Conservation (phyloP, 1,140 invertebrate genomes). For the Atopsyche davidsoni region DNA sequence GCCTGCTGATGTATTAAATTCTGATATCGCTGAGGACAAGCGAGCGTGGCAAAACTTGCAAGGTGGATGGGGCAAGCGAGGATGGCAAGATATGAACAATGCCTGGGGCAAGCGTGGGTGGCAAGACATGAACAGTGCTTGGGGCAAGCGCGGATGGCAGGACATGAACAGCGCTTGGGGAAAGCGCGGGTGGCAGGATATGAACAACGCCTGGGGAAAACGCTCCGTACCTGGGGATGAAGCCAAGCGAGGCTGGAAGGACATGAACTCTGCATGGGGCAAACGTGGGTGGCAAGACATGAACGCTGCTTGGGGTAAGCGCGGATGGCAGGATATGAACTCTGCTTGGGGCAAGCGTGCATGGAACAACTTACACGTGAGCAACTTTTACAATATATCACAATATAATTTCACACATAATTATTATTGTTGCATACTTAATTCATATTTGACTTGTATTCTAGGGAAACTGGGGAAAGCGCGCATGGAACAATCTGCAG, state of each 20-base stretch:
- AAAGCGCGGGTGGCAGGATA: slow-evolving; percentile 25
- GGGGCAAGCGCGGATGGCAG: slow-evolving; percentile 48
- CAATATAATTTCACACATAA: neutral
- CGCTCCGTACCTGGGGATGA: no score
- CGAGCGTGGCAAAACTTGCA: slow-evolving; percentile 27
- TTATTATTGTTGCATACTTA: neutral
- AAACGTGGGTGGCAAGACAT: slow-evolving; percentile 58
- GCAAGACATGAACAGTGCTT: slow-evolving; percentile 54
- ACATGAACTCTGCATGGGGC: slow-evolving; percentile 56
- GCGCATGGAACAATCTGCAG: slow-evolving; percentile 49
- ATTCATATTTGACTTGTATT: slow-evolving; percentile 2
- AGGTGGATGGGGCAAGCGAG: slow-evolving; percentile 36
- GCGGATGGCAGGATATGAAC: slow-evolving; percentile 55
- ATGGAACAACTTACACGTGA: slow-evolving; percentile 41
- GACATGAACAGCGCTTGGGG: slow-evolving; percentile 20
- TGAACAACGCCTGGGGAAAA: slow-evolving; percentile 26
- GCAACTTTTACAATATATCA: no score
- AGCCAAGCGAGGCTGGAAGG: slow-evolving; percentile 55
- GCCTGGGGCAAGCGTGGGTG: slow-evolving; percentile 60
- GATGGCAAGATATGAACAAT: slow-evolving; percentile 56
- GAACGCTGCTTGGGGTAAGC: slow-evolving; percentile 57
- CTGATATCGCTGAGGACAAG: slow-evolving; percentile 27
- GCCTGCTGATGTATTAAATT: no score
- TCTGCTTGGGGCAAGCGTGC: slow-evolving; percentile 56
- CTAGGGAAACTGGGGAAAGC: slow-evolving; percentile 43